Percentiles rank a stretch among this genome's conserved stretches.
Conservation (phyloP, 1,140 invertebrate genomes). For the Nephila pilipes region DNA sequence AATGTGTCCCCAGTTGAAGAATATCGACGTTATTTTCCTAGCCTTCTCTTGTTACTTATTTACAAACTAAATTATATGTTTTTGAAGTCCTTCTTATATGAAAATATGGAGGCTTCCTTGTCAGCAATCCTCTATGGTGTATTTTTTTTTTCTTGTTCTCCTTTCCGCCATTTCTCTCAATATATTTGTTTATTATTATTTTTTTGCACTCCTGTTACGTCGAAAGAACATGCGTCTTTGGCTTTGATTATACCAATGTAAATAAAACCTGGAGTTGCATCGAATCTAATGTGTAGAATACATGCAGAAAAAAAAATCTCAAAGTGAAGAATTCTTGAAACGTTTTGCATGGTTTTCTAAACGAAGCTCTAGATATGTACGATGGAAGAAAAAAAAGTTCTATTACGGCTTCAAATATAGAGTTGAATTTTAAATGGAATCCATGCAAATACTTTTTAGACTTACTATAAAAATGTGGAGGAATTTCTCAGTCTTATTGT, state of each 20-base stretch:
- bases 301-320: neutral
- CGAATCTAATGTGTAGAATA: conserved; percentile 38
- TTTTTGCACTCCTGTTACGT: neutral
- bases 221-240: conserved; percentile 25
- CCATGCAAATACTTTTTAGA: neutral
- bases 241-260: conserved; percentile 50
- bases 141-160: neutral
- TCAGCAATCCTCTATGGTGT: conserved; percentile 33
- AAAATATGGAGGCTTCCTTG: conserved; percentile 68
- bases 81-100: conserved; percentile 70
- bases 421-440: conserved; percentile 3
- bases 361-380: neutral
- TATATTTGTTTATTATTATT: conserved; percentile 11
- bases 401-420: conserved; percentile 16
- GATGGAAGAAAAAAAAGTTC: conserved; percentile 27
- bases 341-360: conserved; percentile 40
- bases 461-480: neutral
- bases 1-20: conserved; percentile 73
- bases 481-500: neutral
- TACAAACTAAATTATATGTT: conserved; percentile 76
- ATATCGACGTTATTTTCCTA: conserved; percentile 71
- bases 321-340: neutral
- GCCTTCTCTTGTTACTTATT: conserved; percentile 70
- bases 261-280: conserved; percentile 51
- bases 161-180: conserved; percentile 19